Evolutionary conservation across 1,140 invertebrate species (phyloP).

Genomic region (Hyles euphorbiae): DNA sequence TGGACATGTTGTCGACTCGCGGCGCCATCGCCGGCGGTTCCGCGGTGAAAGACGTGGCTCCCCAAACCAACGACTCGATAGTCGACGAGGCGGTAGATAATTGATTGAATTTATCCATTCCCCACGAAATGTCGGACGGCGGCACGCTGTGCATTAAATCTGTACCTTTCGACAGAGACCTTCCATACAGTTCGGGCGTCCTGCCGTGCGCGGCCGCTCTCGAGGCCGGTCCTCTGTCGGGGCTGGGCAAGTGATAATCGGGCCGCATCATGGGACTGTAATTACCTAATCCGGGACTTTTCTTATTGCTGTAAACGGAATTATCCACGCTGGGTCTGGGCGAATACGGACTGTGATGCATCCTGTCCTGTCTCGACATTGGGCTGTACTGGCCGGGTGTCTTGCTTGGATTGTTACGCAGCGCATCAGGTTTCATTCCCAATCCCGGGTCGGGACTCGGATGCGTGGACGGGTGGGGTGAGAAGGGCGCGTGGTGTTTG

Average conservation of each 20-base stretch:
- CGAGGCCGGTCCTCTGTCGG: constrained; percentile 43
- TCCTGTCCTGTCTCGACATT: constrained; percentile 54
- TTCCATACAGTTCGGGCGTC: constrained; percentile 44
- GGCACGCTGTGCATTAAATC: constrained; percentile 39
- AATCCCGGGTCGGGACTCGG: constrained; percentile 54
- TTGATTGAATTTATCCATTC: constrained; percentile 39
- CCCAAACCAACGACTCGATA: constrained; percentile 60
- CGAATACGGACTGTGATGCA: constrained; percentile 60
- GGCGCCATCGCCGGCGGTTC: constrained; percentile 34
- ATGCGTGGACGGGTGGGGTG: constrained; percentile 59
- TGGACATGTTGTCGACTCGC: constrained; percentile 36
- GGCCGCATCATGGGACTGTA: constrained; percentile 65
- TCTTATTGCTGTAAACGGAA: constrained; percentile 45
- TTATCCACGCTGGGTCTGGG: constrained; percentile 55
- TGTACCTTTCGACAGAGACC: constrained; percentile 38
- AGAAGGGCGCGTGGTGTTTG: constrained; percentile 62
- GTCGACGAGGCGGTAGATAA: constrained; percentile 29
- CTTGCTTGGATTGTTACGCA: constrained; percentile 48
- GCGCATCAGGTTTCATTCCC: constrained; percentile 44
- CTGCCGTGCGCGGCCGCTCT: constrained; percentile 31
- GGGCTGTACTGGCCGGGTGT: constrained; percentile 61
- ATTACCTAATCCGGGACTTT: constrained; percentile 55
- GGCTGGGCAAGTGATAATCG: constrained; percentile 57
- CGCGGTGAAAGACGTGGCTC: constrained; percentile 30
- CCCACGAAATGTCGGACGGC: constrained; percentile 48